phyloP scores from a whole-genome alignment of 2,888 invertebrate species.

The Sisyra nigra region DNA sequence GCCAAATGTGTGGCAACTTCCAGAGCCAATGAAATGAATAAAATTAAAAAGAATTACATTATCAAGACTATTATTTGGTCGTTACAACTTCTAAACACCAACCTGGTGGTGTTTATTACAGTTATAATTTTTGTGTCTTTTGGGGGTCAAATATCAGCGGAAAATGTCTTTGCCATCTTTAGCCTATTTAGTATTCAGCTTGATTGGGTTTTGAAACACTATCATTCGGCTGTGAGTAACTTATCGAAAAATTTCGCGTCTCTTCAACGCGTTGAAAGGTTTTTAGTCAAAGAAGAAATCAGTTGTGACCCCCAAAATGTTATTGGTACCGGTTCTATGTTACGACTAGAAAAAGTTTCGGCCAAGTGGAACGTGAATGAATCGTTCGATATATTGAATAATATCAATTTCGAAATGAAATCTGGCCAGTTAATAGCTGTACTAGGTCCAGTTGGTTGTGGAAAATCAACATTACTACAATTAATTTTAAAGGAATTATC shows the following conservation, averaged over 20 bases:
- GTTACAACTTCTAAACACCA: constrained; percentile 75
- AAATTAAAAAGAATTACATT: constrained; percentile 55
- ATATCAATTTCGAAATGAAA: constrained; percentile 56
- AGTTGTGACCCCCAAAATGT: not conserved
- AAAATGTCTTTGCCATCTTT: constrained; percentile 78
- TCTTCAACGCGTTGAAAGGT: constrained; percentile 50
- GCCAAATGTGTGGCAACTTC: constrained; percentile 52
- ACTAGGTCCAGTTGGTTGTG: constrained; percentile 78
- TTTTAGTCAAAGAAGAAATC: constrained; percentile 32
- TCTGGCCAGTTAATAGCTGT: constrained; percentile 61
- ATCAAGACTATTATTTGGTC: constrained; percentile 62
- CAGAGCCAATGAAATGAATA: constrained; percentile 47
- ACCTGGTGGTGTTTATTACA: constrained; percentile 74
- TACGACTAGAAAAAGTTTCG: constrained; percentile 30
- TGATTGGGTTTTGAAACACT: constrained; percentile 73
- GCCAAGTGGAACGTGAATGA: constrained; percentile 50
- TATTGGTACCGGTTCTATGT: too few species aligned
- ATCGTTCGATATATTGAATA: constrained; percentile 50
- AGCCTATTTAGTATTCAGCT: constrained; percentile 77
- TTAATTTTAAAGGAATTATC: constrained; percentile 87
- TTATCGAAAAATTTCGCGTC: constrained; percentile 66
- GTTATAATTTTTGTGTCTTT: constrained; percentile 59
- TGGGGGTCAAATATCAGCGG: constrained; percentile 58
- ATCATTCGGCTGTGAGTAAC: constrained; percentile 71
- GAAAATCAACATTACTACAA: constrained; percentile 77